Base-by-base conservation (phyloP, 2,888 invertebrate genomes). In the Ditula angustiorana region DNA sequence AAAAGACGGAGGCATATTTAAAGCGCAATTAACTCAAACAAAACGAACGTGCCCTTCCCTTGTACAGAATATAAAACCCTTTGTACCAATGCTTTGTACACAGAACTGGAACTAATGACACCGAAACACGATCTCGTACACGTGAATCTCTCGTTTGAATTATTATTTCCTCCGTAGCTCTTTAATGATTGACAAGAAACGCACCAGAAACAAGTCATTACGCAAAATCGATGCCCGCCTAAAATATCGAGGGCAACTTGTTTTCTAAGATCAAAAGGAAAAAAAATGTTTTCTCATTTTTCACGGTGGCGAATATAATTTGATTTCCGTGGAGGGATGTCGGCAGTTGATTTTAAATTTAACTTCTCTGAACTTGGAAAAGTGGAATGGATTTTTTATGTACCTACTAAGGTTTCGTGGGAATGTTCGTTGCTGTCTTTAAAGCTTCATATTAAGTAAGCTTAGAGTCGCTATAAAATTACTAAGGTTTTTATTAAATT, bases 231-330 rank as follows among this genome's bases (percentile, higher is more conserved):
- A 83, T 83, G 80, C 84, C 83, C 82, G 76, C 78, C 71, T 74
- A 82, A 84, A 87, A 83, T 82, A 81, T 86, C 74, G 80, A 61
- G 69, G 74, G 77, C 76, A 81, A 84, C 77, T 82, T 84, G 80
- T 83, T 86, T 83, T 76, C 79, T 75, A 70, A 82, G 83, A 87
- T 88, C 86, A 85, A 88, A 87, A 82, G 80, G 74, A 78, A 81
- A 63, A 66, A 77, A 86, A 85, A 85, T 83, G 76, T 85, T 86
- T 85, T 82, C 79, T 72, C 81, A 85, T 84, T 87, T 88, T 88
- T 84, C 82, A 83, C 80, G 84, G 85, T 82, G 83, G 82, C 83
- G 76, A 82, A 83, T 82, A 87, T 89, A 89, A 90, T 89, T 89
- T 87, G 86, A 89, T 89, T 89, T 86, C 80, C 81, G 75, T 74